Percentiles rank a stretch among this genome's conserved stretches.
These are phyloP conservation scores for Drusus annulatus DNA, from an alignment of 1,140 invertebrate genomes.

Conservation along the genomic window DNA sequence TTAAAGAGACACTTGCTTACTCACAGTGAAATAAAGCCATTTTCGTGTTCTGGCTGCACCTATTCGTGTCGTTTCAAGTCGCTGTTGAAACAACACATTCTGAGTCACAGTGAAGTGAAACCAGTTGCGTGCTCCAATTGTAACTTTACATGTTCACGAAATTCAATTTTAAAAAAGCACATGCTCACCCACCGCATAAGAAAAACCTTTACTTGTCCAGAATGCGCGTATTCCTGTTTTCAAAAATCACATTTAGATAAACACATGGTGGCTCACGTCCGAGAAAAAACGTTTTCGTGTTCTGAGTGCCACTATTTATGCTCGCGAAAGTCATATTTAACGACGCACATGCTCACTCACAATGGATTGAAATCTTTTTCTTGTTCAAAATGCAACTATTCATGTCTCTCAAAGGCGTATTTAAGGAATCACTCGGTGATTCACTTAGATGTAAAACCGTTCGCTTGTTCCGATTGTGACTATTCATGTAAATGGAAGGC, in stretches of 20 bases:
- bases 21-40: background rate
- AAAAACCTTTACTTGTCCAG: background rate
- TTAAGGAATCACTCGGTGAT: too few relatives aligned
- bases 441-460: too few relatives aligned
- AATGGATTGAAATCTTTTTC: background rate
- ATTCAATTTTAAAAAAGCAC: slow-evolving; percentile 1
- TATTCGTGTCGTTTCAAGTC: background rate
- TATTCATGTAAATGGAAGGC: too few relatives aligned
- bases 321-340: background rate
- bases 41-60: background rate
- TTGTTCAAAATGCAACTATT: background rate
- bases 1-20: background rate
- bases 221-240: too few relatives aligned
- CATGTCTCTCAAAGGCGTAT: background rate
- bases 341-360: background rate
- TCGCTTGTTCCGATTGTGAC: too few relatives aligned
- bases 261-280: background rate
- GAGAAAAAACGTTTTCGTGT: background rate
- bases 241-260: slow-evolving; percentile 6
- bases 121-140: slow-evolving; percentile 11
- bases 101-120: slow-evolving; percentile 15
- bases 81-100: background rate
- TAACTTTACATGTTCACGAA: too few relatives aligned
- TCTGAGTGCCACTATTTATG: background rate
- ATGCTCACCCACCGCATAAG: too few relatives aligned